Evolutionary conservation across 2,797 vertebrate species (phyloP).

Genomic region (Clangula hyemalis): DNA sequence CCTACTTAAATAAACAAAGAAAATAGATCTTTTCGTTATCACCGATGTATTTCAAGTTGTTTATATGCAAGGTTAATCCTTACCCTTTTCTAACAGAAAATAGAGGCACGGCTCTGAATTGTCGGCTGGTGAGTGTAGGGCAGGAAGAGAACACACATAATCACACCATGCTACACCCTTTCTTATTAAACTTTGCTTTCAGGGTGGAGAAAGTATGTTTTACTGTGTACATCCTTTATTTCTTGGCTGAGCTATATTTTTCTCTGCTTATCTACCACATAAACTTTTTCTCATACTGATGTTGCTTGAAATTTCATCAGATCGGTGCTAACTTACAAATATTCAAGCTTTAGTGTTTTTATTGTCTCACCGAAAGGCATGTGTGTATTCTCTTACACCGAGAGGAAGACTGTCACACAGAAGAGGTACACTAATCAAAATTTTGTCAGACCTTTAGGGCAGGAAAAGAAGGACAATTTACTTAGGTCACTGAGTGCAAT

Average conservation of each 20-base stretch:
- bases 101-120: not conserved
- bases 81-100: not conserved
- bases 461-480: not conserved
- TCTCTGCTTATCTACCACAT: not conserved
- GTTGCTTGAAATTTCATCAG: not conserved
- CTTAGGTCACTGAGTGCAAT: not conserved
- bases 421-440: not conserved
- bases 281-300: not conserved
- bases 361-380: not conserved
- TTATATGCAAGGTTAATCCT: not conserved
- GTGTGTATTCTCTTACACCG: not conserved
- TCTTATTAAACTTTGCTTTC: slow-evolving; percentile 25
- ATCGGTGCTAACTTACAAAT: not conserved
- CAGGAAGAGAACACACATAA: not conserved
- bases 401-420: not conserved
- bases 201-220: not conserved
- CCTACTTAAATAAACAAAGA: not conserved
- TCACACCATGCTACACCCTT: not conserved
- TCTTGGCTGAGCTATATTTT: not conserved
- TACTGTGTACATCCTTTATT: not conserved
- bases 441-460: not conserved
- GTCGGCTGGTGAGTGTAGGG: not conserved
- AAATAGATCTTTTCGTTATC: not conserved
- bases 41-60: not conserved
- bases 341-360: not conserved